phyloP scores from a whole-genome alignment of 2,797 vertebrate species.

The Arnoldichthys spilopterus region DNA sequence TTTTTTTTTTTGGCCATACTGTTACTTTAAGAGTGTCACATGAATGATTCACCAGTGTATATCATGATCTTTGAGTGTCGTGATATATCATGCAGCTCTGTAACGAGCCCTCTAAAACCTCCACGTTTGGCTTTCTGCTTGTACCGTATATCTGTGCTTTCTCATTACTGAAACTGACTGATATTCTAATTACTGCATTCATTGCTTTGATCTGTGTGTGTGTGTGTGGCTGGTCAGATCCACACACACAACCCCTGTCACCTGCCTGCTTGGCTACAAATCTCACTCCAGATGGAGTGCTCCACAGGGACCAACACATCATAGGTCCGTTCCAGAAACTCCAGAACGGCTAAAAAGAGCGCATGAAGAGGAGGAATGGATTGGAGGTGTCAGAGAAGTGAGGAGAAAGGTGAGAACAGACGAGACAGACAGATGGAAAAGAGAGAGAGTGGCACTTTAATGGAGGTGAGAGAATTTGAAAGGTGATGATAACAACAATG shows the following conservation, averaged over 20 bases:
- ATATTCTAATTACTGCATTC: conserved; percentile 10
- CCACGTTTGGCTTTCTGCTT: background rate
- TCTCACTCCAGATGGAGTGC: conserved; percentile 50
- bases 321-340: conserved; percentile 18
- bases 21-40: too few relatives aligned
- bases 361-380: background rate
- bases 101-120: background rate
- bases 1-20: too few relatives aligned
- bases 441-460: conserved; percentile 30
- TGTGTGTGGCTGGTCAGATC: background rate
- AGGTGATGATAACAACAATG: background rate
- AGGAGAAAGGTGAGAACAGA: conserved; percentile 30
- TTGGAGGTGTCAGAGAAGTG: conserved; percentile 15
- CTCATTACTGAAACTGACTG: background rate
- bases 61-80: too few relatives aligned
- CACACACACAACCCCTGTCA: background rate
- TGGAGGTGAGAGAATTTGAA: conserved; percentile 21
- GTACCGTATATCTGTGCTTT: background rate
- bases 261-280: conserved; percentile 26
- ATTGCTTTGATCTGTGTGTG: background rate
- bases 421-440: conserved; percentile 30
- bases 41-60: too few relatives aligned
- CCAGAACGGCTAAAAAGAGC: conserved; percentile 19
- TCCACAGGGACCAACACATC: conserved; percentile 41
- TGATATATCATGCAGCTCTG: background rate